Percentiles rank a stretch among this genome's conserved stretches.
Evolutionary conservation across 2,797 vertebrate species (phyloP).

Genomic region (Cephalopachus bancanus): DNA sequence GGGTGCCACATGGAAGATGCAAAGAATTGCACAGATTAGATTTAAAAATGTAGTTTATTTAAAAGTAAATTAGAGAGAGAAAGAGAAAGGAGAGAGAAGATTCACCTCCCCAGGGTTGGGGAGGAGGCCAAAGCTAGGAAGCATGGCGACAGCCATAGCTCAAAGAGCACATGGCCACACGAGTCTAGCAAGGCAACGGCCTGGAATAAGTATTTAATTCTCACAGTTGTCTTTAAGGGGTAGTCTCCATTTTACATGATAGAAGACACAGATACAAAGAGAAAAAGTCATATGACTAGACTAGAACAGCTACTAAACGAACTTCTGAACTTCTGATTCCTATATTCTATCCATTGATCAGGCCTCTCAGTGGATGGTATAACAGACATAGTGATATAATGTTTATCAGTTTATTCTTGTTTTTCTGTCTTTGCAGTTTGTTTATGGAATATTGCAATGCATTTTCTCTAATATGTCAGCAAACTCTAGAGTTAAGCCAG

Average conservation of each 20-base stretch:
- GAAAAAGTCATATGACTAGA: background rate
- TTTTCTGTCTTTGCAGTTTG: constrained; percentile 80
- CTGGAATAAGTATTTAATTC: background rate
- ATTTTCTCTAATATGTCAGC: constrained; percentile 78
- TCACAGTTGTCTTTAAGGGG: background rate
- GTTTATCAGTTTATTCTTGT: constrained; percentile 23
- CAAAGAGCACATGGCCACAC: too few relatives aligned
- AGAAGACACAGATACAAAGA: background rate
- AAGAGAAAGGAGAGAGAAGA: too few relatives aligned
- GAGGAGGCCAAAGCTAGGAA: too few relatives aligned
- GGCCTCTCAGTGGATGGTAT: background rate
- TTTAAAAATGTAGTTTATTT: too few relatives aligned
- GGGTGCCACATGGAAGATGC: too few relatives aligned
- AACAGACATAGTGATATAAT: background rate
- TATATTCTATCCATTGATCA: background rate
- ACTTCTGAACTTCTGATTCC: background rate
- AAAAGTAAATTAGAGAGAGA: too few relatives aligned
- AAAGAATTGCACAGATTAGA: too few relatives aligned
- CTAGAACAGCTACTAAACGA: background rate
- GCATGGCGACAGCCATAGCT: too few relatives aligned
- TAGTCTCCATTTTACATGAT: background rate
- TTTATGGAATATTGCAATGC: constrained; percentile 73
- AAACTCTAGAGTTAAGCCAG: constrained; percentile 73
- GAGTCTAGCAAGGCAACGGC: too few relatives aligned
- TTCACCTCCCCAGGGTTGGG: too few relatives aligned